Conservation (phyloP, 2,888 invertebrate species). For the Lumbricus terrestris region DNA sequence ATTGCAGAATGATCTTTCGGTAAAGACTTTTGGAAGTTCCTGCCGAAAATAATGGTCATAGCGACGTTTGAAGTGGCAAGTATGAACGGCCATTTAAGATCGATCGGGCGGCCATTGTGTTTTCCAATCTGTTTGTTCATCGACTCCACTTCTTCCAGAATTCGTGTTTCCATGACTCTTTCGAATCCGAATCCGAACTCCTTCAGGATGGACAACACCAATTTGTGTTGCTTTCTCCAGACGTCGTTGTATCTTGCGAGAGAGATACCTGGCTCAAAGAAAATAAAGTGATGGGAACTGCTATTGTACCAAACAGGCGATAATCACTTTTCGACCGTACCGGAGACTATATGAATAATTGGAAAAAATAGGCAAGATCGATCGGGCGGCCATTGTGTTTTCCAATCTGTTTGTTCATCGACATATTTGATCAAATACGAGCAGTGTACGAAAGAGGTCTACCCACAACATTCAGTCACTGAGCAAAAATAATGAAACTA, state of each 20-base stretch:
- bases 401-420: not conserved
- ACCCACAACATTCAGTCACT: too few relatives aligned
- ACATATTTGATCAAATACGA: too few relatives aligned
- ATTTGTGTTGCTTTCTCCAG: not conserved
- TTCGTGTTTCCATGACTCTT: slow-evolving; percentile 13
- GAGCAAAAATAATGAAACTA: too few relatives aligned
- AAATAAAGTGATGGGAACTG: too few relatives aligned
- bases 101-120: not conserved
- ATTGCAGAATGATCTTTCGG: not conserved
- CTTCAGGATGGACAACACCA: slow-evolving; percentile 6
- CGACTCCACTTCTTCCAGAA: not conserved
- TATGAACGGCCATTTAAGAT: not conserved
- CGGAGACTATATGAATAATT: too few relatives aligned
- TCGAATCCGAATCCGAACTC: slow-evolving; percentile 19
- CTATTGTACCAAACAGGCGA: too few relatives aligned
- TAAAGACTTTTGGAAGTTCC: not conserved
- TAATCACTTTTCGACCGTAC: too few relatives aligned
- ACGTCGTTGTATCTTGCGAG: not conserved
- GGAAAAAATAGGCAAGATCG: too few relatives aligned
- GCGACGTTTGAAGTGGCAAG: slow-evolving; percentile 8
- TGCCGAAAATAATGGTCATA: slow-evolving; percentile 9
- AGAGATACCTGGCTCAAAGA: not conserved
- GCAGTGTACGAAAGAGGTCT: too few relatives aligned
- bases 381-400: not conserved
- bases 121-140: not conserved